phyloP scores from a whole-genome alignment of 2,113 vertebrate genomes.

The Balaenoptera acutorostrata region DNA sequence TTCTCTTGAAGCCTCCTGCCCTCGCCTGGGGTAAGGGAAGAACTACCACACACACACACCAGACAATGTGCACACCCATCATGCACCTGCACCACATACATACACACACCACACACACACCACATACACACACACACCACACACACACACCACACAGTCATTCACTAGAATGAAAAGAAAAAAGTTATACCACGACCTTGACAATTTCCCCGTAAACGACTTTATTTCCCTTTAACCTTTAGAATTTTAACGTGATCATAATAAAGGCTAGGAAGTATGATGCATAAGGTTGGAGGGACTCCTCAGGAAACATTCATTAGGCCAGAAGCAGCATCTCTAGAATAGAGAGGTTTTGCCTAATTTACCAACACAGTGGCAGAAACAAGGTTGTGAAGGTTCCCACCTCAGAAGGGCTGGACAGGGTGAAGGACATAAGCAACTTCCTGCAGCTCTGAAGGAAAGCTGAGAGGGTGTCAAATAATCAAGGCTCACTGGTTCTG shows the following conservation, averaged over 20 bases:
- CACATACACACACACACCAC: neutral
- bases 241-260: rapidly evolving
- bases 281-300: rapidly evolving
- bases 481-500: neutral
- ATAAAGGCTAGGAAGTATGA: neutral
- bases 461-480: rapidly evolving
- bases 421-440: rapidly evolving
- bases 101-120: no score
- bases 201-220: neutral
- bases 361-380: neutral
- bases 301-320: neutral
- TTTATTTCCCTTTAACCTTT: neutral
- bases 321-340: no score
- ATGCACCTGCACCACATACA: neutral
- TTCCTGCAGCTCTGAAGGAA: neutral
- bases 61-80: no score
- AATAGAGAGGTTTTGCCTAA: neutral
- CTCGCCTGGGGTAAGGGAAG: neutral
- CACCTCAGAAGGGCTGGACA: neutral
- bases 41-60: neutral
- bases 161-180: neutral
- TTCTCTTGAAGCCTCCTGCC: neutral
- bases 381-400: neutral
- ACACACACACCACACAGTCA: neutral
- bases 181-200: neutral